Evolutionary conservation across 2,797 vertebrate species (phyloP).

Genomic region (Dromococcyx pavoninus): DNA sequence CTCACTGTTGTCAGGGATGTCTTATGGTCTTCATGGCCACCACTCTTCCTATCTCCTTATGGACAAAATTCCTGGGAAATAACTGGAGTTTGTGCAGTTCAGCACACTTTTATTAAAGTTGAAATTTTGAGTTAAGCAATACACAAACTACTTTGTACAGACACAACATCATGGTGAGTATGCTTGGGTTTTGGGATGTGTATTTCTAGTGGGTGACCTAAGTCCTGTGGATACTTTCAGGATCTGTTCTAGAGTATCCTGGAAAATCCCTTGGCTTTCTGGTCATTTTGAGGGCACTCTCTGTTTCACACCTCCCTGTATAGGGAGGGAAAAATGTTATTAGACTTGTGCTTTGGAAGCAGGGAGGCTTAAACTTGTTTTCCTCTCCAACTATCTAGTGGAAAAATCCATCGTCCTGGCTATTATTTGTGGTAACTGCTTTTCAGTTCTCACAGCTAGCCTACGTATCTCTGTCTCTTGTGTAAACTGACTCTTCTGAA

Average conservation of each 20-base stretch:
- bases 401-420: background rate
- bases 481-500: background rate
- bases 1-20: background rate
- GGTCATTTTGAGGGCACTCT: background rate
- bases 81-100: background rate
- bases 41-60: background rate
- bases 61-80: background rate
- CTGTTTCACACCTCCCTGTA: background rate
- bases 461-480: background rate
- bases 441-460: background rate
- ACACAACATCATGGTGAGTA: background rate
- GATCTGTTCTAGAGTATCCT: background rate
- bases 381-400: background rate
- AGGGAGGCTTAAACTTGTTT: background rate
- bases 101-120: background rate
- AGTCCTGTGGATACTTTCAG: background rate
- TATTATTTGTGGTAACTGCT: background rate
- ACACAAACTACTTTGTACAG: background rate
- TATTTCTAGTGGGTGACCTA: background rate
- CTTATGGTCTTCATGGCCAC: background rate
- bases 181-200: background rate
- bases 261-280: background rate
- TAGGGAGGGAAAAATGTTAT: fast-evolving
- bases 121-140: background rate
- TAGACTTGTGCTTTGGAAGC: background rate